Evolutionary conservation across 1,140 invertebrate genomes (phyloP).

Genomic region (Holcopasites calliopsidis): DNA sequence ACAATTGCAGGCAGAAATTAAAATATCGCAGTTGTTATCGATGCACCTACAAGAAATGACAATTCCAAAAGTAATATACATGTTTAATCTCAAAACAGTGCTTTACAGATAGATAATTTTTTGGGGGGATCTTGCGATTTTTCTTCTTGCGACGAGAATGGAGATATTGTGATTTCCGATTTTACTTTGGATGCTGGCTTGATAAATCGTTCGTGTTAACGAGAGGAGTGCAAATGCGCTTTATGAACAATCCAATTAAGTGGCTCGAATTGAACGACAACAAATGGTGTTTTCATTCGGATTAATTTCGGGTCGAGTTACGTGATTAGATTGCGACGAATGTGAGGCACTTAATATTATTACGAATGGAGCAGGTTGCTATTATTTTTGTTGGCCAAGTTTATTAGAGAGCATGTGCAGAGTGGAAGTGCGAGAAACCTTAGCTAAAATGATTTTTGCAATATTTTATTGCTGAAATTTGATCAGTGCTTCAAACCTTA

Average conservation of each 20-base stretch:
- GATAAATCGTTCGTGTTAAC: background rate
- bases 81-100: no score
- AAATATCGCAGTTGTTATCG: no score
- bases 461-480: no score
- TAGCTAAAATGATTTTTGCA: no score
- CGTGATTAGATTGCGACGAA: conserved; percentile 1
- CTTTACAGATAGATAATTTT: no score
- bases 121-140: no score
- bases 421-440: no score
- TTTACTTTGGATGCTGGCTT: background rate
- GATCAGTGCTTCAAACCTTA: no score
- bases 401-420: background rate
- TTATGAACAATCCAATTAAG: background rate
- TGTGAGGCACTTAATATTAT: background rate
- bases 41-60: no score
- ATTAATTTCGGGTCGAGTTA: background rate
- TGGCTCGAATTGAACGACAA: background rate
- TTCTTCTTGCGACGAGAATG: no score
- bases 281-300: conserved; percentile 1
- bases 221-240: background rate
- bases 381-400: background rate
- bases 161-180: background rate
- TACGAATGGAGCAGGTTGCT: background rate
- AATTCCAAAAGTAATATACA: no score
- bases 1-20: no score